These are phyloP conservation scores for Macrochelys suwanniensis DNA, from an alignment of 2,797 vertebrate species.

Conservation along the genomic window DNA sequence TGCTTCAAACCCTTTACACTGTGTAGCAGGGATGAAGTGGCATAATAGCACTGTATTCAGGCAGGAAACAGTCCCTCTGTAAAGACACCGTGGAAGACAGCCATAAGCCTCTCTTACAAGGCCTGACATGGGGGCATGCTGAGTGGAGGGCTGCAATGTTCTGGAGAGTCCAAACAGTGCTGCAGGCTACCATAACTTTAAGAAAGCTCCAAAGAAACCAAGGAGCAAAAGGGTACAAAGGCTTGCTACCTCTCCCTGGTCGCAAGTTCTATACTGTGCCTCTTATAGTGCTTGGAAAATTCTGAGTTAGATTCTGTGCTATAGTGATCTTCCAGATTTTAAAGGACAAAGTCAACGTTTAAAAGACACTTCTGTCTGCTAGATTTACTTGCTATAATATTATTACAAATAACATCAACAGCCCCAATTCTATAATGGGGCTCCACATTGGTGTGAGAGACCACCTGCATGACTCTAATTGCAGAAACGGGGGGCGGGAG, in stretches of 20 bases:
- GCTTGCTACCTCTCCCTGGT: not conserved
- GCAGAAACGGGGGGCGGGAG: not conserved
- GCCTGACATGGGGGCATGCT: slow-evolving; percentile 1
- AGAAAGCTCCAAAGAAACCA: not conserved
- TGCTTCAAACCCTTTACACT: slow-evolving; percentile 65
- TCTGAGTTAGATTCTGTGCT: not conserved
- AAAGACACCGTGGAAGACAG: slow-evolving; percentile 14
- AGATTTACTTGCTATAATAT: not conserved
- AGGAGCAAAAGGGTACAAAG: not conserved
- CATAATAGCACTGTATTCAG: not conserved
- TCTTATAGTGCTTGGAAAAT: not conserved
- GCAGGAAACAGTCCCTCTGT: not conserved
- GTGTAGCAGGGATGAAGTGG: slow-evolving; percentile 52
- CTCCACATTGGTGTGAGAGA: not conserved
- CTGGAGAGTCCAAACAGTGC: not conserved
- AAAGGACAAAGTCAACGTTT: not conserved
- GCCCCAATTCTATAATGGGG: not conserved
- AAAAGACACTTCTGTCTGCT: not conserved
- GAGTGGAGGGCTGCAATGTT: not conserved
- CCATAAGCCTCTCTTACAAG: slow-evolving; percentile 13
- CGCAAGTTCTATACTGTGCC: not conserved
- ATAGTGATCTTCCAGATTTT: not conserved
- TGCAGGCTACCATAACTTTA: not conserved
- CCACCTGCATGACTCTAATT: not conserved
- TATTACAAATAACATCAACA: not conserved